Conservation (phyloP, 2,888 invertebrate genomes). For the Drosophila tripunctata region DNA sequence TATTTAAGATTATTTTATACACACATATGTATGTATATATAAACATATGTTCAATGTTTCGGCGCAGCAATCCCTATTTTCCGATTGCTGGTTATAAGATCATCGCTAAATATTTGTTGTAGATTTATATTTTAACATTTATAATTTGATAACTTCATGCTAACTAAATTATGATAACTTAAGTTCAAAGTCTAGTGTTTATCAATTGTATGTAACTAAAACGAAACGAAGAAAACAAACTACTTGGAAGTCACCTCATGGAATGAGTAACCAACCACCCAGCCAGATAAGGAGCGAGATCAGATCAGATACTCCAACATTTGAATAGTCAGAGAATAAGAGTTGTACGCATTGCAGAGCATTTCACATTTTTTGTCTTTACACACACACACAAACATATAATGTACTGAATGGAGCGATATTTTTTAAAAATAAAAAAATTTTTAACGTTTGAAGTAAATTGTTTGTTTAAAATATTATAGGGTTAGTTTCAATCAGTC, state of each 20-base stretch:
- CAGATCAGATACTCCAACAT: conserved; percentile 35
- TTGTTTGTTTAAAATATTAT: background rate
- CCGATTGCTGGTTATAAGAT: conserved; percentile 15
- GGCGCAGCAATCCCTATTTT: conserved; percentile 35
- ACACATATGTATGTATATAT: conserved; percentile 29
- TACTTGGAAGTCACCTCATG: conserved; percentile 55
- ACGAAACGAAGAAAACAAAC: conserved; percentile 29
- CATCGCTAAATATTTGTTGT: conserved; percentile 71
- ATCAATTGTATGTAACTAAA: conserved; percentile 65
- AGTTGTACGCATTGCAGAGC: conserved; percentile 65
- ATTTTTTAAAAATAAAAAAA: conserved; percentile 74
- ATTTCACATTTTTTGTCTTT: conserved; percentile 68
- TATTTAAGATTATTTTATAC: conserved; percentile 50
- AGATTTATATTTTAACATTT: conserved; percentile 63
- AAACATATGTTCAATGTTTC: conserved; percentile 45
- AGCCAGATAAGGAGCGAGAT: conserved; percentile 26
- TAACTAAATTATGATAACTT: conserved; percentile 68
- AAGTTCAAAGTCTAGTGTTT: conserved; percentile 64
- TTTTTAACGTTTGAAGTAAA: conserved; percentile 69
- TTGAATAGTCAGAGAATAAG: conserved; percentile 54
- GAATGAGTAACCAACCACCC: conserved; percentile 55
- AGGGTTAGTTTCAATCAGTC: background rate
- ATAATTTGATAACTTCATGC: conserved; percentile 58
- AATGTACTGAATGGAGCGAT: conserved; percentile 68
- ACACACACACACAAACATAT: conserved; percentile 52